Evolutionary conservation across 2,888 invertebrate genomes (phyloP), one percentile per base, ranked within the genome.

Genomic region (Eristalis intricaria): DNA sequence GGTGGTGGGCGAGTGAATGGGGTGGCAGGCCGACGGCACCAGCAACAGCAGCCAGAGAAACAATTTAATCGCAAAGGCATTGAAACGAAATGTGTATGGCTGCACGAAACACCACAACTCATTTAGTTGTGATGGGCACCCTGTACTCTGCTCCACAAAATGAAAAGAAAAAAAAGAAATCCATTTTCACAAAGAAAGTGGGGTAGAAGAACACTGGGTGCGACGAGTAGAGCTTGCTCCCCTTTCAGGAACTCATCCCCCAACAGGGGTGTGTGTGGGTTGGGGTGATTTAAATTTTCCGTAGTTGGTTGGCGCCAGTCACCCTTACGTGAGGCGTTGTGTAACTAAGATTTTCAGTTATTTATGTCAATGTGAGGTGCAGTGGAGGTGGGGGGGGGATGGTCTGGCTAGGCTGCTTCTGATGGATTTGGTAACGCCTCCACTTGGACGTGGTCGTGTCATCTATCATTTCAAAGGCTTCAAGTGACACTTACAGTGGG

Each of bases 11-110:
- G 10, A 10, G 19, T 50, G 71, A 64, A 11, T 40, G 26, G 69
- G 43, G 69, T 22, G 69, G 29, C 50, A 8, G 61, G 22, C 68
- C 35, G 60, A 15, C 26, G 64, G 38, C 38, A 38, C 11, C 38
- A 13, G 38, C 38, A 38, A 38, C 38, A 38, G 38, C 38, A 38
- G 13, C 38, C 2, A 56, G 75, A 23, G 65, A 69, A 75, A 76
- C 65, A 76, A 82, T 82, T 84, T 84, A 71, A 84, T 80, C 81
- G 85, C 43, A 71, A 77, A 85, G 76, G 81, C 81, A 85, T 81
- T 85, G 81, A 85, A 73, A 81, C 69, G 50, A 69, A 81, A 71
- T 64, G 65, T 76, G 69, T 73, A 77, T 73, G 81, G 81, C 79
- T 84, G 81, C 71, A 77, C 60, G 38, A 73, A 79, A 64, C 60